Percentiles rank a stretch among this genome's conserved stretches.
phyloP scores from a whole-genome alignment of 2,797 vertebrate genomes.

The Sebastes hopkinsi region DNA sequence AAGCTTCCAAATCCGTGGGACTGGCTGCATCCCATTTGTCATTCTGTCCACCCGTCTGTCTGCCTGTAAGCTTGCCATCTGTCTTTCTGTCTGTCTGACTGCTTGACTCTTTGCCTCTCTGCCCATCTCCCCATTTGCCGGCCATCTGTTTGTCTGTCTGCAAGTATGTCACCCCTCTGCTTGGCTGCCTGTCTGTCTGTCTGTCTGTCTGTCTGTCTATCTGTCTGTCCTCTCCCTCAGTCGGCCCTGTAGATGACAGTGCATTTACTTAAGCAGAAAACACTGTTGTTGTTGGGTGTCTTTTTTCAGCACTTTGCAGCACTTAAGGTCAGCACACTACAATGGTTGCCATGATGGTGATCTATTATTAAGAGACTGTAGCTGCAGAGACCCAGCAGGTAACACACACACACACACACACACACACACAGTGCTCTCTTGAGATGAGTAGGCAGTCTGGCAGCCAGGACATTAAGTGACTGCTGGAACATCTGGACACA shows the following conservation, averaged over 20 bases:
- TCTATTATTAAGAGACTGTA: conserved; percentile 68
- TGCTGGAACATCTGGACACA: conserved; percentile 38
- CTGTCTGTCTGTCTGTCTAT: conserved; percentile 33
- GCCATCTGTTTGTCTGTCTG: conserved; percentile 72
- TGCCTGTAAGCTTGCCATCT: conserved; percentile 63
- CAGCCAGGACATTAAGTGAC: conserved; percentile 43
- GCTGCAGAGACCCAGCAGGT: conserved; percentile 35
- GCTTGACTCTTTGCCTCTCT: conserved; percentile 60
- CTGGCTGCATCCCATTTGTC: conserved; percentile 55
- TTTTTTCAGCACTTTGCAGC: conserved; percentile 63
- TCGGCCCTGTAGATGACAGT: conserved; percentile 49
- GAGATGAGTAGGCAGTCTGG: conserved; percentile 51
- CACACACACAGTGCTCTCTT: not conserved
- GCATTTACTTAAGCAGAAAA: conserved; percentile 46
- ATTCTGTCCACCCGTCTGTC: conserved; percentile 60
- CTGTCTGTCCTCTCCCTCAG: not conserved
- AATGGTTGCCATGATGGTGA: conserved; percentile 46
- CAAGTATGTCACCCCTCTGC: conserved; percentile 55
- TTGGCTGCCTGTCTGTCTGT: conserved; percentile 60
- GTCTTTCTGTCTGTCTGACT: conserved; percentile 60
- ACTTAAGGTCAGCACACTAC: conserved; percentile 59
- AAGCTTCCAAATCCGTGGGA: conserved; percentile 36
- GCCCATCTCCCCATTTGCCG: conserved; percentile 60
- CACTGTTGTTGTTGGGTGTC: conserved; percentile 9
- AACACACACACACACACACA: not conserved